A percentile compares a stretch with the other conserved stretches of the same genome.
These are phyloP conservation scores for Anodontia alba DNA, from an alignment of 2,888 invertebrate species.

Conservation along the genomic window DNA sequence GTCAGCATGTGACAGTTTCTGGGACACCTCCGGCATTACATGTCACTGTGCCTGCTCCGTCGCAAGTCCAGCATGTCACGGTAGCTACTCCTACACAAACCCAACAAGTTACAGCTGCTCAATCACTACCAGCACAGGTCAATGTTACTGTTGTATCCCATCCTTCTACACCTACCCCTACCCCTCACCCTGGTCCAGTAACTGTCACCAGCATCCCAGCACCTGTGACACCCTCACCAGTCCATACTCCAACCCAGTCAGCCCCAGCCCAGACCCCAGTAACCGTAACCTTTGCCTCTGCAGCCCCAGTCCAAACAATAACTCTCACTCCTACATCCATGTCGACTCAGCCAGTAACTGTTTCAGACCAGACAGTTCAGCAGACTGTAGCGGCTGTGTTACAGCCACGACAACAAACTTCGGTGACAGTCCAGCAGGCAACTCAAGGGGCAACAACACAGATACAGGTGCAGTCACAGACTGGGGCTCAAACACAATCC, in stretches of 20 bases:
- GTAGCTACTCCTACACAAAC: slow-evolving; percentile 54
- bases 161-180: slow-evolving; percentile 42
- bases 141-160: slow-evolving; percentile 39
- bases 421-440: slow-evolving; percentile 47
- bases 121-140: slow-evolving; percentile 48
- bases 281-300: slow-evolving; percentile 40
- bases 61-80: slow-evolving; percentile 59
- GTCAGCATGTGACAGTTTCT: background rate
- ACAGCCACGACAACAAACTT: slow-evolving; percentile 31
- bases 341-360: slow-evolving; percentile 31
- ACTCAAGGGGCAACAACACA: slow-evolving; percentile 29
- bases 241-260: slow-evolving; percentile 44
- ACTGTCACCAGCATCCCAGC: slow-evolving; percentile 61
- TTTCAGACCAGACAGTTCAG: slow-evolving; percentile 41
- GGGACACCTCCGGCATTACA: slow-evolving; percentile 19
- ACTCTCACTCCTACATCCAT: slow-evolving; percentile 36
- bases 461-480: slow-evolving; percentile 47
- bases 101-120: slow-evolving; percentile 46
- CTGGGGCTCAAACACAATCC: slow-evolving; percentile 51
- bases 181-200: slow-evolving; percentile 29
- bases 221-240: slow-evolving; percentile 37
- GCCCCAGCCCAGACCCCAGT: slow-evolving; percentile 27
- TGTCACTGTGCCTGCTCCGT: slow-evolving; percentile 50
- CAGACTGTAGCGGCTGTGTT: slow-evolving; percentile 40
- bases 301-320: slow-evolving; percentile 39